Evolutionary conservation across 2,113 vertebrate genomes (phyloP), one percentile per base, ranked within the genome.

Genomic region (Glareola pratincola): DNA sequence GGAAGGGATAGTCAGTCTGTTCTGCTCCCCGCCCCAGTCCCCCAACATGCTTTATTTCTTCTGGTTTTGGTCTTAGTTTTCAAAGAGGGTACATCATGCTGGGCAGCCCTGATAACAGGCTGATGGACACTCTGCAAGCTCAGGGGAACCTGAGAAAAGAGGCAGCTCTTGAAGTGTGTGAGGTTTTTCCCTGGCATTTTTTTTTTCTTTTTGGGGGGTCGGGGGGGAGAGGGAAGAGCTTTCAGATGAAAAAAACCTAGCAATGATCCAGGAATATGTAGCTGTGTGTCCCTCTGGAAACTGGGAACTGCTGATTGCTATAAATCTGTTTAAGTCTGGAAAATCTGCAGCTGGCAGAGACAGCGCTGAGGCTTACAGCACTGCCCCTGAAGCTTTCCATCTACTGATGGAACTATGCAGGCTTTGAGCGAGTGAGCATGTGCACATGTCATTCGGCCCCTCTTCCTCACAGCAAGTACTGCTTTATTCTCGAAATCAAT

Each of bases 281-380:
- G 60, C 89, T 94, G 43, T 91, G 53, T 87, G 53, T 87, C 95
- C 89, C 87, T 91, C 54, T 94, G 96, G 93, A 96, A 96, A 77
- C 26, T 22, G 85, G 85, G 90, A 93, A 85, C 91, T 94, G 95
- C 93, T 96, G 93, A 95, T 92, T 87, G 87, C 48, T 90, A 90
- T 92, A 88, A 93, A 95, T 93, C 77, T 93, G 89, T 91, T 75
- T 14, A 24, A 95, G 69, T 76, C 48, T 95, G 94, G 90, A 87
- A 95, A 96, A 95, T 87, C 80, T 91, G 84, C 69, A 96, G 91
- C 90, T 96, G 94, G 84, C 94, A 88, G 84, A 64, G 91, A 3
- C 60, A 75, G 67, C 1, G 0, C 75, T 5, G 41, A 45, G 82
- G 83, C 41, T 95, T 39, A 36, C 19, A 12, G 67, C 10, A 13